Conservation (phyloP, 2,113 vertebrate genomes). For the Trochalopteron elliotii region DNA sequence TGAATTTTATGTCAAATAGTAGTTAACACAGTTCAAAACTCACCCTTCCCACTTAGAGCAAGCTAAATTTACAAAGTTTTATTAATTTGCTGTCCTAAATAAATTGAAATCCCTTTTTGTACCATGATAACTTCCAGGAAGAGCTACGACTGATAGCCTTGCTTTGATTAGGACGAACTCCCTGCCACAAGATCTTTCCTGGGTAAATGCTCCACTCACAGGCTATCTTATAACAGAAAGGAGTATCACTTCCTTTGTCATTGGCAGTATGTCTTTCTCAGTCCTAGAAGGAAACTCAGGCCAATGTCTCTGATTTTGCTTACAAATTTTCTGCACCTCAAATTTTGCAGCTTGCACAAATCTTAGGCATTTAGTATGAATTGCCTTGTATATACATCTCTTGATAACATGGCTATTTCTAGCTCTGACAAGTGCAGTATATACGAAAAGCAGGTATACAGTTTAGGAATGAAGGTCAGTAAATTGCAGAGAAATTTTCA, state of each 20-base stretch:
- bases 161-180: background rate
- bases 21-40: background rate
- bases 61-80: background rate
- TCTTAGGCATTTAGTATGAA: background rate
- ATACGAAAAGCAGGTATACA: background rate
- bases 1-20: background rate
- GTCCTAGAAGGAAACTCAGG: background rate
- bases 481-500: background rate
- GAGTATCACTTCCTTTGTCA: background rate
- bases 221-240: background rate
- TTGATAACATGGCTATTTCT: background rate
- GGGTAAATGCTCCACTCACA: background rate
- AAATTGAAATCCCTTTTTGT: background rate
- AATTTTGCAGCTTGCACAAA: background rate
- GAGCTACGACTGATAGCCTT: background rate
- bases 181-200: background rate
- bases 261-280: background rate
- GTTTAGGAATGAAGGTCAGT: background rate
- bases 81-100: background rate
- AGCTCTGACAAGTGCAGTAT: background rate
- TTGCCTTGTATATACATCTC: background rate
- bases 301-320: background rate
- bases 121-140: background rate
- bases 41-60: background rate
- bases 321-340: background rate